phyloP scores from a whole-genome alignment of 2,888 invertebrate species.

The Drosophila mulleri region DNA sequence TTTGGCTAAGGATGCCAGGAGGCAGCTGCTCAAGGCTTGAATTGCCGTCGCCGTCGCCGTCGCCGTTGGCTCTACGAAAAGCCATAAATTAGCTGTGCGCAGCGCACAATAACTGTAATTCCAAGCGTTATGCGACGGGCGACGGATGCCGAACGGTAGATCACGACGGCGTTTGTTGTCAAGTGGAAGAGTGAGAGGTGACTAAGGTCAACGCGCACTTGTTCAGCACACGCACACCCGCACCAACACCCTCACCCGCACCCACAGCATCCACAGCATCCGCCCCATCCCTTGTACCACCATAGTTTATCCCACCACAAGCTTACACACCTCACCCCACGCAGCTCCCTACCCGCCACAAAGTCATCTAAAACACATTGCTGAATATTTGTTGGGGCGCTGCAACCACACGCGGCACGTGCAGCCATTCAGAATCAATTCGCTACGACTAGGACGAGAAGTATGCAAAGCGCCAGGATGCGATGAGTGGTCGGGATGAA shows the following conservation, averaged over 20 bases:
- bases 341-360: slow-evolving; percentile 1
- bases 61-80: slow-evolving; percentile 2
- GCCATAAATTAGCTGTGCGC: slow-evolving; percentile 49
- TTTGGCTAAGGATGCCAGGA: slow-evolving; percentile 40
- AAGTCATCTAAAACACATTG: slow-evolving; percentile 22
- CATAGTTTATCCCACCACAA: slow-evolving; percentile 6
- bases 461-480: slow-evolving; percentile 34
- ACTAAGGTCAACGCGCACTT: slow-evolving; percentile 51
- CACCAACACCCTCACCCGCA: background rate
- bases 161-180: background rate
- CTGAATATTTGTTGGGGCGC: slow-evolving; percentile 25
- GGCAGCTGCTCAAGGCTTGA: slow-evolving; percentile 45
- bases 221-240: slow-evolving; percentile 24
- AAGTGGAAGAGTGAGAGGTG: slow-evolving; percentile 22
- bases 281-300: background rate
- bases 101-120: slow-evolving; percentile 27
- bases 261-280: background rate
- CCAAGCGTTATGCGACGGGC: background rate
- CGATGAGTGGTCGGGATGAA: slow-evolving; percentile 3
- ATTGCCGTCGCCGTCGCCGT: background rate
- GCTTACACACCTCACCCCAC: slow-evolving; percentile 1
- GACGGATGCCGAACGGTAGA: slow-evolving; percentile 2
- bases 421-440: slow-evolving; percentile 81
- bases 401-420: slow-evolving; percentile 73
- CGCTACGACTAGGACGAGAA: slow-evolving; percentile 49